Evolutionary conservation across 2,797 vertebrate genomes (phyloP).

Genomic region (Pygocentrus nattereri): DNA sequence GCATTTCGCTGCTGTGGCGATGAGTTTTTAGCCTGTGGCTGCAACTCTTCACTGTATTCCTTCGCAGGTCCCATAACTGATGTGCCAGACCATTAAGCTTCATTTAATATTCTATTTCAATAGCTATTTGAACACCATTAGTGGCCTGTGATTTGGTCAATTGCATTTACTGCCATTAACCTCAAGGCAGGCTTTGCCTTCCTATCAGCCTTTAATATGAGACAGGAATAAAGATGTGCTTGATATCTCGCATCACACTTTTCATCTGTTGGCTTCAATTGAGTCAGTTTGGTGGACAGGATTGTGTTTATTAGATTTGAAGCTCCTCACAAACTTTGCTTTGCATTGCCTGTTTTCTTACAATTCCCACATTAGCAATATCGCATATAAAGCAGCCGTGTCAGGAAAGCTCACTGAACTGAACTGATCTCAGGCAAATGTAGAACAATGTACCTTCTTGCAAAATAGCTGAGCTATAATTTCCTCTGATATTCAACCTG

Average conservation of each 20-base stretch:
- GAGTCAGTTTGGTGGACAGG: background rate
- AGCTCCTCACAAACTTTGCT: background rate
- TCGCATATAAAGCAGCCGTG: no score
- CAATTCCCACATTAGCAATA: no score
- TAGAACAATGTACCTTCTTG: background rate
- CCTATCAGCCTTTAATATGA: background rate
- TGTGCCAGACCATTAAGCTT: slow-evolving; percentile 34
- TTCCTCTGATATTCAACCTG: background rate
- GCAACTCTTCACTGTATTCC: slow-evolving; percentile 7
- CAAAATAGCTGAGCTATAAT: background rate
- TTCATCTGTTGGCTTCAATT: background rate
- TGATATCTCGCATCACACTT: background rate
- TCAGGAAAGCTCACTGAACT: no score
- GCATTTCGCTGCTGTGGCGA: slow-evolving; percentile 2
- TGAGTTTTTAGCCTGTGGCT: slow-evolving; percentile 1
- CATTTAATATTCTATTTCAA: slow-evolving; percentile 48
- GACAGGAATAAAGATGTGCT: background rate
- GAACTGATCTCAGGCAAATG: no score
- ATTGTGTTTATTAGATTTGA: background rate
- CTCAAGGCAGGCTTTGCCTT: slow-evolving; percentile 8
- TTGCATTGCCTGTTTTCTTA: no score
- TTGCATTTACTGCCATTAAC: slow-evolving; percentile 21
- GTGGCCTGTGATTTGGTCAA: slow-evolving; percentile 30
- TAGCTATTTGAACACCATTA: slow-evolving; percentile 43
- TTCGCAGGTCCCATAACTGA: slow-evolving; percentile 16